A percentile compares a stretch with the other conserved stretches of the same genome.
Evolutionary conservation across 2,797 vertebrate genomes (phyloP).

Genomic region (Coregonus sp.): DNA sequence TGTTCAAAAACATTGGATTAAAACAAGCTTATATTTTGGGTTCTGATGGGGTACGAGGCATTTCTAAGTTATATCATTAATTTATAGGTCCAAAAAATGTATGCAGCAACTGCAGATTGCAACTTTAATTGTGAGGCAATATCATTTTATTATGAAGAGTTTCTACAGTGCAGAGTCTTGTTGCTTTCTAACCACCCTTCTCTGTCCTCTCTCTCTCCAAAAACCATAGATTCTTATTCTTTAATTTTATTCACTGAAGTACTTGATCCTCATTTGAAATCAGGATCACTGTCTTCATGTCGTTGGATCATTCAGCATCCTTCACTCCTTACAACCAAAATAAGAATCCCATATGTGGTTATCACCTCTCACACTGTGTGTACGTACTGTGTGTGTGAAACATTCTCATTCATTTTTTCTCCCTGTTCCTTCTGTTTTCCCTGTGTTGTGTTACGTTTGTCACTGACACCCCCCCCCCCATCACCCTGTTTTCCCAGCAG

Average conservation of each 20-base stretch:
- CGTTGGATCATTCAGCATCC: constrained; percentile 47
- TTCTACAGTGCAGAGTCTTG: not conserved
- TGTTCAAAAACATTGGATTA: too few species aligned
- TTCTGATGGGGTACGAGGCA: too few species aligned
- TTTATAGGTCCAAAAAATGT: too few species aligned
- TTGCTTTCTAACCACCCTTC: constrained; percentile 71
- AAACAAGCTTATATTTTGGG: too few species aligned
- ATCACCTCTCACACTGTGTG: constrained; percentile 8
- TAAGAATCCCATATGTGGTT: not conserved
- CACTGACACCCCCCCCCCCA: constrained; percentile 26
- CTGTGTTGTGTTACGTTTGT: too few species aligned
- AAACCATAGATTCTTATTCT: constrained; percentile 89
- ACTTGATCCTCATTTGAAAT: constrained; percentile 65
- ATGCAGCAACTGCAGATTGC: too few species aligned
- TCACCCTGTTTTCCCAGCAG: constrained; percentile 68
- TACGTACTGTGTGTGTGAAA: too few species aligned
- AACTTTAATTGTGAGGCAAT: not conserved
- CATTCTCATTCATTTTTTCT: constrained; percentile 59
- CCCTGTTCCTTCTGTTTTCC: constrained; percentile 40
- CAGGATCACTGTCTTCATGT: constrained; percentile 64
- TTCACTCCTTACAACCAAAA: constrained; percentile 27
- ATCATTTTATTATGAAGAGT: not conserved
- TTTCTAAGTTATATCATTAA: too few species aligned
- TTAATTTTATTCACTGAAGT: constrained; percentile 89
- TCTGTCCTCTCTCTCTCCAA: constrained; percentile 69